Evolutionary conservation across 2,888 invertebrate species (phyloP).

Genomic region (Netelia melanura): DNA sequence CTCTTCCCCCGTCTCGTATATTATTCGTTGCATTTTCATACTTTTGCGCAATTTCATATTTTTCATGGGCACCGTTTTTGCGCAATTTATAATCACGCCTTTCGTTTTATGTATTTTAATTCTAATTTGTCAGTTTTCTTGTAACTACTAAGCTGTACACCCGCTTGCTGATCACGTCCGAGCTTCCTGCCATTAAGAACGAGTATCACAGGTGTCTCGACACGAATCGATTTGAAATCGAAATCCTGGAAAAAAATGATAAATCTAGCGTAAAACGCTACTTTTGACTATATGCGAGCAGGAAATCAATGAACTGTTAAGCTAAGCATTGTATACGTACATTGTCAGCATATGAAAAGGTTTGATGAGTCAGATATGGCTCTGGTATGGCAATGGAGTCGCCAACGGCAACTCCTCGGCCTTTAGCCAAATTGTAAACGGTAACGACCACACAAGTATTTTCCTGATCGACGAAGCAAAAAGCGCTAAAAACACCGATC

Average conservation of each 20-base stretch:
- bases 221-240: slow-evolving; percentile 90
- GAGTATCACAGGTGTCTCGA: slow-evolving; percentile 91
- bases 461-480: slow-evolving; percentile 92
- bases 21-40: slow-evolving; percentile 12
- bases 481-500: slow-evolving; percentile 87
- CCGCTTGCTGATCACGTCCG: slow-evolving; percentile 88
- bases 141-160: slow-evolving; percentile 88
- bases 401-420: slow-evolving; percentile 93
- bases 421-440: slow-evolving; percentile 93
- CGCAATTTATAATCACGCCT: background rate
- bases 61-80: slow-evolving; percentile 2
- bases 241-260: slow-evolving; percentile 87
- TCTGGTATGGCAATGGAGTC: slow-evolving; percentile 94
- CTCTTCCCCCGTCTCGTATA: background rate
- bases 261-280: slow-evolving; percentile 43
- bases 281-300: slow-evolving; percentile 2
- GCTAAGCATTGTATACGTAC: slow-evolving; percentile 83
- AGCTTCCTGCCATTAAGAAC: slow-evolving; percentile 92
- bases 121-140: slow-evolving; percentile 86
- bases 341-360: slow-evolving; percentile 86
- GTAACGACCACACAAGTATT: slow-evolving; percentile 91
- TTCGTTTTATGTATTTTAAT: background rate
- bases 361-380: slow-evolving; percentile 88
- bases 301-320: slow-evolving; percentile 50
- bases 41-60: slow-evolving; percentile 1